These are phyloP conservation scores for Pantala flavescens DNA, from an alignment of 1,140 invertebrate genomes.

Conservation along the genomic window DNA sequence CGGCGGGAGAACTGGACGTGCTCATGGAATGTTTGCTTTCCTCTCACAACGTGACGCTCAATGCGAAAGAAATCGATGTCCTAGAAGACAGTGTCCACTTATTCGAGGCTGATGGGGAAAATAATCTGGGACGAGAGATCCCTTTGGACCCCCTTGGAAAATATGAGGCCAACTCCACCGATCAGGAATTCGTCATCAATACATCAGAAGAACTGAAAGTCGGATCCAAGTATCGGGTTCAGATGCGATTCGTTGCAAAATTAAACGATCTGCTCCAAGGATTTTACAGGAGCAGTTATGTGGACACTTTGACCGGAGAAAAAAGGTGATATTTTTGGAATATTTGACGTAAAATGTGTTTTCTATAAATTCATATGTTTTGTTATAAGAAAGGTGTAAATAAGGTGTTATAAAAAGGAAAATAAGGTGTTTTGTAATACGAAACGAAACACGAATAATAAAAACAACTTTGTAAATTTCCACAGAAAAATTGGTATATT, in stretches of 20 bases:
- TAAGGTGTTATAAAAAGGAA: too few species aligned
- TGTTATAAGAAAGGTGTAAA: too few species aligned
- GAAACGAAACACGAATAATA: too few species aligned
- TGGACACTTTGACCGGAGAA: background rate
- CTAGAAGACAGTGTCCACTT: background rate
- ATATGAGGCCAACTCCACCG: background rate
- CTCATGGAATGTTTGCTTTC: background rate
- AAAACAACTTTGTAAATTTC: too few species aligned
- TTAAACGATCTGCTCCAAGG: constrained; percentile 29
- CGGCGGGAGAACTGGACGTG: background rate
- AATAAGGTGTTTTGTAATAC: too few species aligned
- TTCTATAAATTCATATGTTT: too few species aligned
- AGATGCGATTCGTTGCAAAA: constrained; percentile 12
- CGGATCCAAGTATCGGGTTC: background rate
- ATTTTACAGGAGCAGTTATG: constrained; percentile 44
- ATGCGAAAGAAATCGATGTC: background rate
- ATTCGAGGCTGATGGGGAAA: background rate
- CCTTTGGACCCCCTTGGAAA: background rate
- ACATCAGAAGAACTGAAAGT: background rate
- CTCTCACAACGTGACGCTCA: background rate
- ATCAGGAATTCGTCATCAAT: background rate
- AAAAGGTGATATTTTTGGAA: background rate
- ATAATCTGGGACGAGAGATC: background rate
- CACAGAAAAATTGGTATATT: too few species aligned
- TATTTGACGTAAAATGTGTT: too few species aligned